A percentile compares a stretch with the other conserved stretches of the same genome.
phyloP scores from a whole-genome alignment of 2,113 vertebrate species.

The Bubo blakistoni region DNA sequence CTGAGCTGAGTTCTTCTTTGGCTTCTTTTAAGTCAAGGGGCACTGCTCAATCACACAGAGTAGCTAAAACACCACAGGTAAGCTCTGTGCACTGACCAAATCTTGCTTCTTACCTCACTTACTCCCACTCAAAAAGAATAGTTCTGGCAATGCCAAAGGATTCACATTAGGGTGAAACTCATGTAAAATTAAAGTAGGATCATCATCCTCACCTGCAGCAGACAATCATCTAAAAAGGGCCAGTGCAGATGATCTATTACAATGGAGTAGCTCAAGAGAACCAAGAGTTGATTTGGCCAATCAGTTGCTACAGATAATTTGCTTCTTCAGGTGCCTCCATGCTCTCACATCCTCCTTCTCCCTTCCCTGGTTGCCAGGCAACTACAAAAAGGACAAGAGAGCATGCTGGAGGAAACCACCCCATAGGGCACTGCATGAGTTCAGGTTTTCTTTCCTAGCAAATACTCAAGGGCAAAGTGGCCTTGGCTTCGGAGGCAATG shows the following conservation, averaged over 20 bases:
- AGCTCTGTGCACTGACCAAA: neutral
- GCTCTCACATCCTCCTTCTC: neutral
- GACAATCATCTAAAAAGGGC: neutral
- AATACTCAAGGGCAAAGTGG: neutral
- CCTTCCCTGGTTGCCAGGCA: constrained; percentile 45
- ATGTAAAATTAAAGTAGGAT: neutral
- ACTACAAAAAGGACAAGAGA: neutral
- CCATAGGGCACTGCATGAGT: neutral
- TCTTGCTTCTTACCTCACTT: neutral
- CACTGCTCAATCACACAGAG: neutral
- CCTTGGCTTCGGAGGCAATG: neutral
- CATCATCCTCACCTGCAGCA: neutral
- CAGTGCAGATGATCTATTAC: neutral
- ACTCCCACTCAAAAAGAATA: neutral
- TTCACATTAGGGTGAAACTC: neutral
- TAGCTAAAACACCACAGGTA: neutral
- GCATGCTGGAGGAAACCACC: neutral
- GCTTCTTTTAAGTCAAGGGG: neutral
- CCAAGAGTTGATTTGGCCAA: neutral
- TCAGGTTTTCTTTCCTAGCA: neutral
- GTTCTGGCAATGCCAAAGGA: neutral
- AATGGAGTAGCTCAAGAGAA: neutral
- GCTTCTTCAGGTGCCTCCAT: neutral
- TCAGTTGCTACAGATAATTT: neutral
- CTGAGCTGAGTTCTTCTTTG: neutral